phyloP scores from a whole-genome alignment of 2,797 vertebrate species.

The Poeciliopsis paucimaculata region DNA sequence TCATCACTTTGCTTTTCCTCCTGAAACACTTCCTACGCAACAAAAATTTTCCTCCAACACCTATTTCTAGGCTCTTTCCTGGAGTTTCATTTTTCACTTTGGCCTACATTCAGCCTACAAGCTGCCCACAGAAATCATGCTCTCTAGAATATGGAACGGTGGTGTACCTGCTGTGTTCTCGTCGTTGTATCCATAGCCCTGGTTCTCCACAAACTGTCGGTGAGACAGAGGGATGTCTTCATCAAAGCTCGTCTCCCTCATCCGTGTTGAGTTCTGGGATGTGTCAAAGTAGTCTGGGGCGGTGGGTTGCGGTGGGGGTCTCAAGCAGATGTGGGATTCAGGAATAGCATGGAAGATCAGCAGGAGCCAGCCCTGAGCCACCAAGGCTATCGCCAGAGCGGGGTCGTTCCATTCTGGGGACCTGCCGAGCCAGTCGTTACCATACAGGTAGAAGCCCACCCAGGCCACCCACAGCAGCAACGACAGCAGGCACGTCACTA shows the following conservation, averaged over 20 bases:
- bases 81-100: conserved; percentile 50
- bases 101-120: conserved; percentile 54
- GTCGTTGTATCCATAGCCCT: conserved; percentile 94
- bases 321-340: conserved; percentile 90
- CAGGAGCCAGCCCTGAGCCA: conserved; percentile 94
- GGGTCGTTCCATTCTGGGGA: conserved; percentile 91
- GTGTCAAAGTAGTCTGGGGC: conserved; percentile 97
- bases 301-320: conserved; percentile 88
- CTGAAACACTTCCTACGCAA: conserved; percentile 31
- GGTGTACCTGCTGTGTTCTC: conserved; percentile 88
- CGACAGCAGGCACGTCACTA: conserved; percentile 88
- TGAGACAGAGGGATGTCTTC: conserved; percentile 93
- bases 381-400: conserved; percentile 89
- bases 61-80: conserved; percentile 47
- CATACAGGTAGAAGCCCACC: conserved; percentile 95
- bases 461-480: conserved; percentile 93
- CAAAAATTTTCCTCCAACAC: conserved; percentile 25
- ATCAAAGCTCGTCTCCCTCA: conserved; percentile 95
- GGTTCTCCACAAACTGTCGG: conserved; percentile 95
- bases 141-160: conserved; percentile 24
- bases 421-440: conserved; percentile 83
- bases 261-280: conserved; percentile 90
- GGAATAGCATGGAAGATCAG: conserved; percentile 93
- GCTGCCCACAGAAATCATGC: conserved; percentile 13
- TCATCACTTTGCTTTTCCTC: conserved; percentile 27